Percentiles rank a stretch among this genome's conserved stretches.
Evolutionary conservation across 1,140 invertebrate genomes (phyloP).

Genomic region (Caenorhabditis brenneri): DNA sequence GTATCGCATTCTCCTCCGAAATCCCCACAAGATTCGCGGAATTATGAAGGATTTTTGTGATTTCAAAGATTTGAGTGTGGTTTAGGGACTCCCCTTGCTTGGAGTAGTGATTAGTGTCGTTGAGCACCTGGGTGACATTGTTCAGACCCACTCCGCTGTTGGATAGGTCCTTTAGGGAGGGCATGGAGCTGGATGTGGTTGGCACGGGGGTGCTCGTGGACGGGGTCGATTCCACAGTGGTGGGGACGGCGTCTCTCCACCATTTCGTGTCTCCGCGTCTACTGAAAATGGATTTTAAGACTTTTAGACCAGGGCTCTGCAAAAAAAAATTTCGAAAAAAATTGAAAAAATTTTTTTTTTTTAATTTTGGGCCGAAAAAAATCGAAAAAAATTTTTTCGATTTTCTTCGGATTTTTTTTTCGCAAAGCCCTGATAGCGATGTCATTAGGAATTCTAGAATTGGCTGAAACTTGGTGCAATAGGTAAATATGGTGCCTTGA

Average conservation of each 20-base stretch:
- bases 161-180: background rate
- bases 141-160: background rate
- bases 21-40: slow-evolving; percentile 25
- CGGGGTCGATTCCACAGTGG: background rate
- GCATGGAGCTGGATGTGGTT: background rate
- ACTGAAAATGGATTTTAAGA: too few species aligned
- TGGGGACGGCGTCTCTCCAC: background rate
- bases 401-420: too few species aligned
- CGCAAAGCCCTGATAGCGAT: too few species aligned
- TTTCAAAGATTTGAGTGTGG: slow-evolving; percentile 19
- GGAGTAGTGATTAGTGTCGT: slow-evolving; percentile 41
- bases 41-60: slow-evolving; percentile 39
- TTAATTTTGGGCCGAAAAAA: too few species aligned
- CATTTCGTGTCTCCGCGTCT: background rate
- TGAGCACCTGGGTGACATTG: slow-evolving; percentile 29
- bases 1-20: background rate
- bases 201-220: background rate
- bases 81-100: background rate
- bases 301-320: too few species aligned
- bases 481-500: too few species aligned
- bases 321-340: too few species aligned
- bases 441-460: too few species aligned
- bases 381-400: too few species aligned
- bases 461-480: too few species aligned
- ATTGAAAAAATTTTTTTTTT: too few species aligned